These are phyloP conservation scores for Dicrostonyx torquatus DNA, from an alignment of 2,797 vertebrate genomes.

Conservation along the genomic window DNA sequence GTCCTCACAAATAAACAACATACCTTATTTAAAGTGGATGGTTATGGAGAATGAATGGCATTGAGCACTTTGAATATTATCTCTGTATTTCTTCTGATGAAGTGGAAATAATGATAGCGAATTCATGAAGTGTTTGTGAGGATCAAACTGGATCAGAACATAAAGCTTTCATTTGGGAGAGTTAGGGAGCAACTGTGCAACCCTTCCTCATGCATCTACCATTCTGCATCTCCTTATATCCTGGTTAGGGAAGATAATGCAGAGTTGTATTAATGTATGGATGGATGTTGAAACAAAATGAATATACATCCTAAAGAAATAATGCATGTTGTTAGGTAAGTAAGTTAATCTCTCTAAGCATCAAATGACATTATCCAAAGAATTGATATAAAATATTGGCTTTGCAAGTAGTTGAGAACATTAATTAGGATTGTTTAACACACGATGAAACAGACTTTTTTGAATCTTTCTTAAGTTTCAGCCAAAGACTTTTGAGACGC, in stretches of 20 bases:
- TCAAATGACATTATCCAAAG: background rate
- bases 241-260: background rate
- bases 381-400: background rate
- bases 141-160: background rate
- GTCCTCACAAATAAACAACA: background rate
- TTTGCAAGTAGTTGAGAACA: background rate
- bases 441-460: background rate
- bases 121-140: background rate
- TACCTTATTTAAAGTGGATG: background rate
- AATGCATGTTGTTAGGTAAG: background rate
- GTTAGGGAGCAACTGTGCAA: background rate
- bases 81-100: background rate
- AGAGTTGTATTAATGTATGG: background rate
- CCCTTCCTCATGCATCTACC: background rate
- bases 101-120: background rate
- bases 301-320: background rate
- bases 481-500: background rate
- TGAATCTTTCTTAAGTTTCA: background rate
- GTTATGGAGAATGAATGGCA: background rate
- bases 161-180: background rate
- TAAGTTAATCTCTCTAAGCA: background rate
- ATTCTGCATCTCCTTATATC: background rate
- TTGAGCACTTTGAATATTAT: background rate
- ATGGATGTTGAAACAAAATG: background rate
- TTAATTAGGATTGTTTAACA: background rate